Base-by-base conservation (phyloP, 1,140 invertebrate genomes). In the Bombyx mandarina region DNA sequence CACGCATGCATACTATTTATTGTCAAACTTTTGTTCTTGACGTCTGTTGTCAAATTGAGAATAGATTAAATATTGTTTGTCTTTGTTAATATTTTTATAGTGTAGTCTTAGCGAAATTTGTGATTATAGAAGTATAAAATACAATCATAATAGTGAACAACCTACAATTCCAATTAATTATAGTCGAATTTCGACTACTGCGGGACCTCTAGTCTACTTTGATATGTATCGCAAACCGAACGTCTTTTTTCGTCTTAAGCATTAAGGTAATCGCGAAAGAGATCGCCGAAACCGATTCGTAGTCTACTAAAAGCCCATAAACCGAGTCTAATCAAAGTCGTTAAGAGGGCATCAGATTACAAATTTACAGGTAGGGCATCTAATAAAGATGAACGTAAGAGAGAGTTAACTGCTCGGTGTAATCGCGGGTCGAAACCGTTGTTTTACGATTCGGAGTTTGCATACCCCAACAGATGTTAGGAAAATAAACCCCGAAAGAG, bases 391-490 rank as follows among this genome's bases (percentile, higher is more conserved):
- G 77, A 69, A 66, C 61, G 68, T 74, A 74, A 80, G 73, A 74
- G 77, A 67, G 74, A 77, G 72, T 79, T 78, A 73, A 77, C 71
- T 70, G 73, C 66, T 65, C 50, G 60, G 70, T 68, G 77, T 79
- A 79, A 82, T 72, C 69, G 75, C 67, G 65, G 74, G 63, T 61
- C 66, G 66, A 66, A 62, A 67, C 67, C 63, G 71, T 66, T 69
- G 71, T 70, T 82, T 80, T 82, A 80, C 65, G 76, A 74, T 58
- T 64, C 66, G 54, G 66, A 74, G 67, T 82, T 82, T 80, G 76
- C 76, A 79, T 80, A 77, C 72, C 67, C 71, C 73, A 61, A 77
- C 79, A 79, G 75, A 79, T 80, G 79, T 73, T 76, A 55, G 66
- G 66, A 75, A 71, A 76, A 77, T 80, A 80, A 82, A 81, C 71